These are phyloP conservation scores for Limnothrissa miodon DNA, from an alignment of 2,113 vertebrate genomes.

Conservation along the genomic window DNA sequence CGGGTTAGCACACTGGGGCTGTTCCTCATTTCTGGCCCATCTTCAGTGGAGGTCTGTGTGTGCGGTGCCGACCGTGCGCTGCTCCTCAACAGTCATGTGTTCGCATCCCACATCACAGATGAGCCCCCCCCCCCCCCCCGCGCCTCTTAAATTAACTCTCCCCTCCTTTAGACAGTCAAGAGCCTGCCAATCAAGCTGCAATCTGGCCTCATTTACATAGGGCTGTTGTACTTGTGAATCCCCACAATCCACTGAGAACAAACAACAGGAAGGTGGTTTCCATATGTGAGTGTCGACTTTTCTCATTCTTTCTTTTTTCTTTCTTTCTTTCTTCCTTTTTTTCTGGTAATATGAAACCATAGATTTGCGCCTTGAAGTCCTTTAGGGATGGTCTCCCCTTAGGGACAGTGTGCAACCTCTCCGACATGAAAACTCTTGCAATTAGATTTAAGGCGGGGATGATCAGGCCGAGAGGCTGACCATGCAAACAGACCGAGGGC, in stretches of 20 bases:
- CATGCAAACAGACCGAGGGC: constrained; percentile 41
- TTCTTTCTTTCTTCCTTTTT: neutral
- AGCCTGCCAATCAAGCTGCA: constrained; percentile 49
- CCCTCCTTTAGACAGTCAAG: constrained; percentile 43
- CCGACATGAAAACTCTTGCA: neutral
- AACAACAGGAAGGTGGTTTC: constrained; percentile 49
- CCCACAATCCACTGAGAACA: constrained; percentile 33
- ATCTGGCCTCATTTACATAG: constrained; percentile 46
- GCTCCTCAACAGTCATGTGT: constrained; percentile 37
- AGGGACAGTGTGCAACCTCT: neutral
- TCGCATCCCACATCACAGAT: constrained; percentile 51
- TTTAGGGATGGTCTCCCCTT: neutral
- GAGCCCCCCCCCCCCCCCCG: constrained; percentile 21
- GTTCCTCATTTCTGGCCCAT: constrained; percentile 42
- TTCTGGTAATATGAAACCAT: constrained; percentile 2
- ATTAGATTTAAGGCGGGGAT: constrained; percentile 31
- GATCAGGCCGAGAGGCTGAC: constrained; percentile 20
- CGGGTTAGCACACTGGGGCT: constrained; percentile 25
- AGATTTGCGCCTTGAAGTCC: constrained; percentile 18
- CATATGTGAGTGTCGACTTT: constrained; percentile 35
- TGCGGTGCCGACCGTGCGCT: neutral
- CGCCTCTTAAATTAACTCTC: constrained; percentile 41
- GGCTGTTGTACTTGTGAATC: constrained; percentile 32
- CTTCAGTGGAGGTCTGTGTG: constrained; percentile 11
- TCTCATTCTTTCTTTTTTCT: neutral